phyloP scores from a whole-genome alignment of 2,888 invertebrate species.

The Drosophila testacea region DNA sequence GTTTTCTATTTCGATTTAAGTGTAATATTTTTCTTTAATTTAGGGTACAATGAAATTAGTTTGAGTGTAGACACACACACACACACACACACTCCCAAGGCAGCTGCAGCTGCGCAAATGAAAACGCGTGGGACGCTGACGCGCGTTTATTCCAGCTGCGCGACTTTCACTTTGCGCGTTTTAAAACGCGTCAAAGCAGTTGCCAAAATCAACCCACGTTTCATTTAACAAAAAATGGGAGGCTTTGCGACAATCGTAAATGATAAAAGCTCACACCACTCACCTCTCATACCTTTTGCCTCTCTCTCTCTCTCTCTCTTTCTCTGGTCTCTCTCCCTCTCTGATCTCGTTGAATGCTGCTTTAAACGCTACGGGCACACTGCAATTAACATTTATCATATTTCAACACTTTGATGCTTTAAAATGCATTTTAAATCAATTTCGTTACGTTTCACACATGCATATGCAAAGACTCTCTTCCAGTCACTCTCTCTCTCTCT shows the following conservation, averaged over 20 bases:
- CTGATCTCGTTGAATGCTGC: not conserved
- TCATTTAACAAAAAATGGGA: constrained; percentile 10
- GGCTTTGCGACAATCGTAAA: constrained; percentile 42
- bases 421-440: constrained; percentile 82
- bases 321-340: not conserved
- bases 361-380: constrained; percentile 40
- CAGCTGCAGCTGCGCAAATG: constrained; percentile 31
- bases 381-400: constrained; percentile 77
- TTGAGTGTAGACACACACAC: not conserved
- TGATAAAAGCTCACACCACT: constrained; percentile 22
- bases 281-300: constrained; percentile 21
- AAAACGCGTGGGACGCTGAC: constrained; percentile 38
- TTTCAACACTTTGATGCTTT: constrained; percentile 80
- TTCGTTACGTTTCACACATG: constrained; percentile 66
- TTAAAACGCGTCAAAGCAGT: constrained; percentile 61
- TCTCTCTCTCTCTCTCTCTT: constrained; percentile 13
- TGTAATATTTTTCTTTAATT: not conserved
- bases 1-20: no score
- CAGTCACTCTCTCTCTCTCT: constrained; percentile 4
- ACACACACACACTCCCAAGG: not conserved
- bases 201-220: constrained; percentile 67
- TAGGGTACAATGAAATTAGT: no score
- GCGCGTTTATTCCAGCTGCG: constrained; percentile 49
- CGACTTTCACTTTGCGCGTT: constrained; percentile 73
- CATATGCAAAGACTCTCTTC: constrained; percentile 16